A percentile compares a stretch with the other conserved stretches of the same genome.
Conservation (phyloP, 2,888 invertebrate species). For the Metellina segmentata region DNA sequence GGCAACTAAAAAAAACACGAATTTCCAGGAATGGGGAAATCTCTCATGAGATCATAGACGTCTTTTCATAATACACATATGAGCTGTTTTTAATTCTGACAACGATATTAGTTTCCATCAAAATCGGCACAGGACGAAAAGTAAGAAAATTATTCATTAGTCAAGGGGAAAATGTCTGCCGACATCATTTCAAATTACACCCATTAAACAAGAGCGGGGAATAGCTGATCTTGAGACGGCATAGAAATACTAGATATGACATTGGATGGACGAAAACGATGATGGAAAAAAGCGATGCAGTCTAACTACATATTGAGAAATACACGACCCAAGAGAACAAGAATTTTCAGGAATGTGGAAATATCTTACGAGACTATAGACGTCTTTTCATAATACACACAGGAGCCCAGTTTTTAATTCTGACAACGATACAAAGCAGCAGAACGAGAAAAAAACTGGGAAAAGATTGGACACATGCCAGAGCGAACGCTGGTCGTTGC, state of each 20-base stretch:
- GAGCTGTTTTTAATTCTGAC: too few species aligned
- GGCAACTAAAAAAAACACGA: too few species aligned
- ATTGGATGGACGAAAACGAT: too few species aligned
- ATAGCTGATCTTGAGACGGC: neutral
- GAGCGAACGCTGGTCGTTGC: constrained; percentile 56
- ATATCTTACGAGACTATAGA: constrained; percentile 3
- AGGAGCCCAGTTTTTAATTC: constrained; percentile 23
- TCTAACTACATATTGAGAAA: neutral
- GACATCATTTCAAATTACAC: neutral
- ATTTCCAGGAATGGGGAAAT: too few species aligned
- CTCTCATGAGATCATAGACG: too few species aligned
- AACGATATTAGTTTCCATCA: too few species aligned
- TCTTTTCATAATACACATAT: too few species aligned
- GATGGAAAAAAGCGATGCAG: neutral
- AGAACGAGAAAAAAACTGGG: constrained; percentile 37
- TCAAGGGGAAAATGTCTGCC: too few species aligned
- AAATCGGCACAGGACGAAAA: too few species aligned
- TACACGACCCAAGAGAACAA: neutral
- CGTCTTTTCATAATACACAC: constrained; percentile 8
- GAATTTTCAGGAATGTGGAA: constrained; percentile 30
- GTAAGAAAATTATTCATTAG: too few species aligned
- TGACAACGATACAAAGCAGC: constrained; percentile 22
- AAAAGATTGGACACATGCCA: constrained; percentile 52
- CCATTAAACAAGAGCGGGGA: neutral
- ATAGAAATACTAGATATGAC: neutral